phyloP scores from a whole-genome alignment of 2,888 invertebrate genomes.

The Thymelicus sylvestris region DNA sequence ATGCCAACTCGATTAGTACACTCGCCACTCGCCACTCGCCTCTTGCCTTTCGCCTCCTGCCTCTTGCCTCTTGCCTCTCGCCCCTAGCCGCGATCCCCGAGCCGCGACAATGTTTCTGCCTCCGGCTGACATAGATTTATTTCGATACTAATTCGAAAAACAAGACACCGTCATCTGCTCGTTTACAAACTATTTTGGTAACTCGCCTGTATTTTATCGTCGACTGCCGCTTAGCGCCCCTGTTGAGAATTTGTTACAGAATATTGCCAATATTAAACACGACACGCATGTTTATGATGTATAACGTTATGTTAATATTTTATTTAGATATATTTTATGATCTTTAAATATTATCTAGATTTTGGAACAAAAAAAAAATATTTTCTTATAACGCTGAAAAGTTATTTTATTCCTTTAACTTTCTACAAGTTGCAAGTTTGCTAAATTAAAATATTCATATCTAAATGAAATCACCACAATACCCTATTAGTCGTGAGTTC shows the following conservation, averaged over 20 bases:
- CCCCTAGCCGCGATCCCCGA: slow-evolving; percentile 40
- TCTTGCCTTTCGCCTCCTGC: slow-evolving; percentile 53
- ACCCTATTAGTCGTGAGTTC: slow-evolving; percentile 53
- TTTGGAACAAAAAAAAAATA: too few species aligned
- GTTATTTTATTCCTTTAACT: background rate
- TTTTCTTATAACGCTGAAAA: too few species aligned
- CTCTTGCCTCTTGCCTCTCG: slow-evolving; percentile 53
- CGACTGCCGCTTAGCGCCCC: background rate
- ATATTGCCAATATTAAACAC: slow-evolving; percentile 55
- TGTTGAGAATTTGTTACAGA: slow-evolving; percentile 51
- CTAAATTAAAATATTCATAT: background rate
- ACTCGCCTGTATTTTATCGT: slow-evolving; percentile 20
- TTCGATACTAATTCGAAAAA: slow-evolving; percentile 36
- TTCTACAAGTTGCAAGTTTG: background rate
- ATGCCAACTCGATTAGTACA: slow-evolving; percentile 70
- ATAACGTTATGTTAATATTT: slow-evolving; percentile 9
- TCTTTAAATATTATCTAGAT: too few species aligned
- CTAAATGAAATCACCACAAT: slow-evolving; percentile 2
- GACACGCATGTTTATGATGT: slow-evolving; percentile 50
- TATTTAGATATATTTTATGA: too few species aligned
- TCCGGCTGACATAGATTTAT: slow-evolving; percentile 57
- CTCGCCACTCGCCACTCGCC: slow-evolving; percentile 59
- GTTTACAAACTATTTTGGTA: slow-evolving; percentile 25
- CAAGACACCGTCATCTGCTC: slow-evolving; percentile 30
- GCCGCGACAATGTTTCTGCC: slow-evolving; percentile 53